Percentiles rank a stretch among this genome's conserved stretches.
Conservation (phyloP, 2,888 invertebrate genomes). For the Cynaeus angustus region DNA sequence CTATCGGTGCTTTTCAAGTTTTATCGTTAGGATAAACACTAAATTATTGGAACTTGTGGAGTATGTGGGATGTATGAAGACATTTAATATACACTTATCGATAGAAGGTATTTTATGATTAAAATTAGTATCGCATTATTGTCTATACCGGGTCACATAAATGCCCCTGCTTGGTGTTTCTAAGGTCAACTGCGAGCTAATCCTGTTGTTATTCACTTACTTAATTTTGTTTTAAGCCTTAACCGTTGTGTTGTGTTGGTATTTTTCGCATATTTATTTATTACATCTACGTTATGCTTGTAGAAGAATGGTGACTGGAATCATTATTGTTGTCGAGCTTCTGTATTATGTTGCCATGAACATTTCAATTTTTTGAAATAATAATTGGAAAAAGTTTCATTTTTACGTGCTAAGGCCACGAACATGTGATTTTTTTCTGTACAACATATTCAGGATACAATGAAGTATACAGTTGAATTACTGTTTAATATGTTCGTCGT, state of each 20-base stretch:
- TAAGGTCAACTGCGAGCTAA: too few species aligned
- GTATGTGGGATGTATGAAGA: slow-evolving; percentile 34
- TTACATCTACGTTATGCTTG: too few species aligned
- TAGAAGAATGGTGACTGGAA: too few species aligned
- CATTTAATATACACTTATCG: slow-evolving; percentile 22
- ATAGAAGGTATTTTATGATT: slow-evolving; percentile 6
- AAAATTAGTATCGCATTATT: slow-evolving; percentile 1
- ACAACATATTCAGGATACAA: not conserved
- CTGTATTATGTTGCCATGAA: too few species aligned
- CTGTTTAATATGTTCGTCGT: slow-evolving; percentile 39
- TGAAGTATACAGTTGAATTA: slow-evolving; percentile 17
- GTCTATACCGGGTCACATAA: not conserved
- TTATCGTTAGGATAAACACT: slow-evolving; percentile 33
- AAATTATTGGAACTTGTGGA: slow-evolving; percentile 26
- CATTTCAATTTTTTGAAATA: too few species aligned
- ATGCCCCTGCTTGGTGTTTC: not conserved
- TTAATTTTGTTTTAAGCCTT: too few species aligned
- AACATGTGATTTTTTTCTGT: not conserved
- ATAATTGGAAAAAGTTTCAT: too few species aligned
- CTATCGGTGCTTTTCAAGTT: slow-evolving; percentile 22
- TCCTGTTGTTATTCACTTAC: too few species aligned
- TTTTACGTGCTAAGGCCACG: too few species aligned
- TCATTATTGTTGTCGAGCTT: too few species aligned
- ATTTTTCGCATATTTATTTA: too few species aligned
- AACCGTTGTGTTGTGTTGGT: too few species aligned